Base-by-base conservation (phyloP, 2,888 invertebrate species). In the Phorcus lineatus region DNA sequence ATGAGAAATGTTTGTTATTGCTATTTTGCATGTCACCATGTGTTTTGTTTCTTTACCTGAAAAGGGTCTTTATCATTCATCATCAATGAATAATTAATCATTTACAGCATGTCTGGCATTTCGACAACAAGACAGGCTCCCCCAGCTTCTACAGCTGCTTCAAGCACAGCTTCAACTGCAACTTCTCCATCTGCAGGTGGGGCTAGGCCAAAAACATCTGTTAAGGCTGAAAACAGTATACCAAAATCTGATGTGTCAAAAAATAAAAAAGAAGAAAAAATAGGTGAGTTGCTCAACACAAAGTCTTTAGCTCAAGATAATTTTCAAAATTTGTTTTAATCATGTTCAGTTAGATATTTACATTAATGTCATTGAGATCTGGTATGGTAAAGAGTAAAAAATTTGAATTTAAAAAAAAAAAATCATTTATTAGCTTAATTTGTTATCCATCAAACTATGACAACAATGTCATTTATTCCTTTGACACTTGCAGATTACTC, bases 401-500 rank as follows among this genome's bases (percentile, higher is more conserved):
- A n/a, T n/a, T n/a, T n/a, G n/a, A n/a, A n/a, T n/a, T n/a, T n/a
- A n/a, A n/a, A n/a, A n/a, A n/a, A n/a, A n/a, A n/a, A n/a, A n/a
- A n/a, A n/a, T n/a, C n/a, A n/a, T n/a, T n/a, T n/a, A n/a, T n/a
- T n/a, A n/a, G n/a, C n/a, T n/a, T n/a, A n/a, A n/a, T n/a, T n/a
- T n/a, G n/a, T n/a, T n/a, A n/a, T n/a, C n/a, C n/a, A 36, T 36
- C 7, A 36, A 36, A 36, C 4, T 36, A 7, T 36, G 36, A 4
- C 24, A 36, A 70, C 16, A 17, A 24, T 76, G 19, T 31, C 6
- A 16, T 31, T 74, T 17, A 24, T 28, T 57, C 19, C 36, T 36
- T 47, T 78, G 17, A 13, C 62, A 54, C 16, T 82, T 85, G 13
- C 67, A 86, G 87, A 86, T 85, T 82, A 83, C 24, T 78, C 85